Evolutionary conservation across 2,113 vertebrate species (phyloP).

Genomic region (Muscicapa adusta): DNA sequence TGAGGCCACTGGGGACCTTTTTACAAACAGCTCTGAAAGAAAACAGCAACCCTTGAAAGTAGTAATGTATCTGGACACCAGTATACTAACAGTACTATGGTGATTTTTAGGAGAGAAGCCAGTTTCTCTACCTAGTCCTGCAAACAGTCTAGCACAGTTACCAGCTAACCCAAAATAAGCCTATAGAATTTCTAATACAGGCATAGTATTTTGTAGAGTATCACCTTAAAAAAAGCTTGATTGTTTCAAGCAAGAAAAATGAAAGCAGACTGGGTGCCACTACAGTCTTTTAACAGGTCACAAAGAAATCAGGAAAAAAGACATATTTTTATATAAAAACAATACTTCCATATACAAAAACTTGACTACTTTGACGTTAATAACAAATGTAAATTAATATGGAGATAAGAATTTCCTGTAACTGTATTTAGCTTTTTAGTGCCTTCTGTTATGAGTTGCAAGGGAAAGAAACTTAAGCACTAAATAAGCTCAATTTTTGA

Average conservation of each 20-base stretch:
- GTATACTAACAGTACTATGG: neutral
- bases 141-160: neutral
- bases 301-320: neutral
- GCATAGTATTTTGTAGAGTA: neutral
- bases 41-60: neutral
- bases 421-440: neutral
- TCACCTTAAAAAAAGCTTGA: neutral
- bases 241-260: neutral
- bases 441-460: neutral
- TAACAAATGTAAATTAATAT: neutral
- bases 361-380: neutral
- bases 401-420: neutral
- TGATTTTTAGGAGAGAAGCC: neutral
- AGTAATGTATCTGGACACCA: neutral
- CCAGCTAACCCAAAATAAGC: neutral
- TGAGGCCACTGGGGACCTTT: neutral
- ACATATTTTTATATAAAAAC: neutral
- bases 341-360: neutral
- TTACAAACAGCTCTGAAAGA: neutral
- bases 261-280: neutral
- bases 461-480: neutral
- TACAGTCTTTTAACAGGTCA: neutral
- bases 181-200: neutral
- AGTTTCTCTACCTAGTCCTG: neutral
- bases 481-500: neutral